Conservation (phyloP, 2,113 vertebrate species). For the Brienomyrus brachyistius region DNA sequence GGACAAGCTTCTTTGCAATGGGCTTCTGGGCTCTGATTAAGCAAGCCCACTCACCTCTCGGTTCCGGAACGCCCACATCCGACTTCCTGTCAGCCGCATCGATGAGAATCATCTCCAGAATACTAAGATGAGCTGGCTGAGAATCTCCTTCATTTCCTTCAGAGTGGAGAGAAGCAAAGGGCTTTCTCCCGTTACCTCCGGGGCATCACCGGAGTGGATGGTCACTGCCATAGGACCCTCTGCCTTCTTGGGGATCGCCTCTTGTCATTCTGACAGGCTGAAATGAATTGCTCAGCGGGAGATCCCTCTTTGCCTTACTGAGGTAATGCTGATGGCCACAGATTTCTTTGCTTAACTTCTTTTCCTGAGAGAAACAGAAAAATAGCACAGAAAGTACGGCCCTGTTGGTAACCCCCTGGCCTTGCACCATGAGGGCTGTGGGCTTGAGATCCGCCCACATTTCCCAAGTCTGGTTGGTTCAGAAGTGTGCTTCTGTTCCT, state of each 20-base stretch:
- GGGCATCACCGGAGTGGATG: neutral
- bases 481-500: no score
- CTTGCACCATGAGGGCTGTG: neutral
- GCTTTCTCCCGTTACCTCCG: neutral
- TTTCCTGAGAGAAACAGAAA: neutral
- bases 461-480: neutral
- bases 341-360: neutral
- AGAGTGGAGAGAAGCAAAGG: neutral
- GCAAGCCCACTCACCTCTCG: neutral
- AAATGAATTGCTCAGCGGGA: neutral
- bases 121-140: neutral
- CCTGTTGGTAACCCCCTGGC: neutral
- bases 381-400: neutral
- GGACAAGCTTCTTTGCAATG: neutral
- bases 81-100: neutral
- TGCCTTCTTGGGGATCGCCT: slow-evolving; percentile 8
- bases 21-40: neutral
- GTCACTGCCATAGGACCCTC: neutral
- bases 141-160: neutral
- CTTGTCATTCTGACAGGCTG: neutral
- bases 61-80: neutral
- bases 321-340: neutral
- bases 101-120: neutral
- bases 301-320: neutral
- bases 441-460: neutral